Evolutionary conservation across 2,888 invertebrate genomes (phyloP), one percentile per base, ranked within the genome.

Genomic region (Kuschelorhynchus macadamiae): DNA sequence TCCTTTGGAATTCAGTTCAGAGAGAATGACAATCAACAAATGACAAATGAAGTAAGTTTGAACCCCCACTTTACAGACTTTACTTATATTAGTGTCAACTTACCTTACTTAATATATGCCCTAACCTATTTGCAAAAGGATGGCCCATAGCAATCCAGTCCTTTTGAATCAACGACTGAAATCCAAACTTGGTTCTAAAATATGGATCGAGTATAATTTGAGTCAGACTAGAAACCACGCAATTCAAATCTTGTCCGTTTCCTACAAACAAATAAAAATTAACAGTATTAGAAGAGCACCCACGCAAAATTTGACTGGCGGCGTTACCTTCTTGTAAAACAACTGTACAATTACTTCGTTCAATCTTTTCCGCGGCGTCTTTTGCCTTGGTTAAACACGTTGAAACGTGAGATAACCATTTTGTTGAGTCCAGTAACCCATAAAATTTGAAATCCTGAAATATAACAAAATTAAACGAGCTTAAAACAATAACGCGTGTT

Each of bases 71-170:
- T n/a, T n/a, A n/a, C n/a, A n/a, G n/a, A n/a, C n/a, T n/a, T n/a
- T n/a, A n/a, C n/a, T n/a, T n/a, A n/a, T n/a, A n/a, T n/a, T n/a
- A n/a, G n/a, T n/a, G n/a, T 39, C 39, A 0, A 21, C 57, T 52
- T 44, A 71, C 69, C 57, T 87, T 86, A 18, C 87, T 87, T 1
- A 88, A 81, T 12, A 92, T 88, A 68, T 92, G 91, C 0, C 92
- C 92, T 70, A 92, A 83, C 53, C 93, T 87, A 78, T 66, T 79
- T 2, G 81, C 80, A 61, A 83, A 84, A 0, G 95, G 96, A 84
- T 98, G 97, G 20, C 97, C 97, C 71, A 96, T 86, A 0, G 94
- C 91, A 2, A 97, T 87, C 97, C 98, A 98, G 81, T 98, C 97
- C 81, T 97, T 95, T 84, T 97, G 96, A 59, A 98, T 86, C 36